These are phyloP conservation scores for Bagarius yarrelli DNA, from an alignment of 2,113 vertebrate species.

Conservation along the genomic window DNA sequence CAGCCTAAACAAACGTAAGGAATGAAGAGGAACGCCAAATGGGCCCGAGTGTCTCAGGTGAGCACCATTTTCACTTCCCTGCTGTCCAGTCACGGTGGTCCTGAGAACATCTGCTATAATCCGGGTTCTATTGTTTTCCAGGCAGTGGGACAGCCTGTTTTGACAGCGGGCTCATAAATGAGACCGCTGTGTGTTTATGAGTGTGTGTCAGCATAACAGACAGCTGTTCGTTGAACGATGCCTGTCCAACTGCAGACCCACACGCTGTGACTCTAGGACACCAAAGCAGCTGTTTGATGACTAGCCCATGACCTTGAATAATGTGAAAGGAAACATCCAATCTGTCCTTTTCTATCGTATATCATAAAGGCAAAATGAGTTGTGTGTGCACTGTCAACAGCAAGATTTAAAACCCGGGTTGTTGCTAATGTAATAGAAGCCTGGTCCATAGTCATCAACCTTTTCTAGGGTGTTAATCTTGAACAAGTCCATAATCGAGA, in stretches of 20 bases:
- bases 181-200: not conserved
- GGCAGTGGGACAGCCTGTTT: conserved; percentile 42
- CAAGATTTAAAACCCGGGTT: too few relatives aligned
- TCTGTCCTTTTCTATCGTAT: not conserved
- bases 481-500: too few relatives aligned
- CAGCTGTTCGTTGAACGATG: conserved; percentile 5
- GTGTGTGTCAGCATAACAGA: conserved; percentile 25
- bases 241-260: not conserved
- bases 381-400: too few relatives aligned
- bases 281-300: not conserved
- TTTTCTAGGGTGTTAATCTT: too few relatives aligned
- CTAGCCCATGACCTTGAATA: not conserved
- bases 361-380: not conserved
- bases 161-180: conserved; percentile 43
- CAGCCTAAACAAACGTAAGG: conserved; percentile 25
- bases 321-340: not conserved
- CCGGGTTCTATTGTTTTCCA: conserved; percentile 24
- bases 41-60: conserved; percentile 22
- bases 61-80: conserved; percentile 48
- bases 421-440: too few relatives aligned
- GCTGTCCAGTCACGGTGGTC: conserved; percentile 61
- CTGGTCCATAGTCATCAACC: too few relatives aligned
- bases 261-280: not conserved
- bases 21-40: not conserved
- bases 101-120: conserved; percentile 61